Conservation (phyloP, 2,113 vertebrate genomes). For the Mugil cephalus region DNA sequence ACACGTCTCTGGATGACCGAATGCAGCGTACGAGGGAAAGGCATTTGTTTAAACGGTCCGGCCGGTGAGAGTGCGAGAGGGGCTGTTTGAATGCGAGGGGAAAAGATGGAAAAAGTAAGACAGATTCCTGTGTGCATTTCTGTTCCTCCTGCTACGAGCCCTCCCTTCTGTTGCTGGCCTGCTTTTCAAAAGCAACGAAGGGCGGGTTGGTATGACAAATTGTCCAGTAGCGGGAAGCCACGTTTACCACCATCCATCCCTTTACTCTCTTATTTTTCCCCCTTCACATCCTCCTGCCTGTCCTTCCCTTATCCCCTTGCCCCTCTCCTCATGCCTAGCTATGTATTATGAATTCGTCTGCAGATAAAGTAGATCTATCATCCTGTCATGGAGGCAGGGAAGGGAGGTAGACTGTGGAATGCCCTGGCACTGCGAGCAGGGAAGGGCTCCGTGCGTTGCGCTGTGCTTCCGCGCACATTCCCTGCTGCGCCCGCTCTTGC, state of each 20-base stretch:
- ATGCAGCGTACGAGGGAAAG: not conserved
- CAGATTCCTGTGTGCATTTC: not conserved
- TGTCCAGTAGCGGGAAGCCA: slow-evolving; percentile 45
- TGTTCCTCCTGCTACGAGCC: slow-evolving; percentile 10
- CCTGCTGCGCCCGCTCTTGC: slow-evolving; percentile 45
- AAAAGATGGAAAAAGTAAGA: slow-evolving; percentile 4
- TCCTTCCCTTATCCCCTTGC: slow-evolving; percentile 56
- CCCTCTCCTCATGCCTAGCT: slow-evolving; percentile 56
- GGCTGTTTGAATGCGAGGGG: slow-evolving; percentile 3
- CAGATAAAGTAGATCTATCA: slow-evolving; percentile 81
- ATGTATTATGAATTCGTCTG: slow-evolving; percentile 75
- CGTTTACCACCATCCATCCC: slow-evolving; percentile 44
- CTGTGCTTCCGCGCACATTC: slow-evolving; percentile 60
- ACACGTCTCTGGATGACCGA: slow-evolving; percentile 9
- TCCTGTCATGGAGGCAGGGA: slow-evolving; percentile 74
- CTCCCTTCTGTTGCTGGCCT: slow-evolving; percentile 8
- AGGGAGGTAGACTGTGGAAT: slow-evolving; percentile 78
- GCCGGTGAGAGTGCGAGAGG: not conserved
- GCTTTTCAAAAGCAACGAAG: slow-evolving; percentile 35
- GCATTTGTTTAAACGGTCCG: not conserved
- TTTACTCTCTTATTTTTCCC: slow-evolving; percentile 28
- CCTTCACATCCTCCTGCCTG: slow-evolving; percentile 37
- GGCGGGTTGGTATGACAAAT: slow-evolving; percentile 42
- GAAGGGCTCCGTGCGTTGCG: slow-evolving; percentile 53
- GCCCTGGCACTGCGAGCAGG: slow-evolving; percentile 72